Evolutionary conservation across 1,140 invertebrate species (phyloP).

Genomic region (Zaprionus kolodkinae): DNA sequence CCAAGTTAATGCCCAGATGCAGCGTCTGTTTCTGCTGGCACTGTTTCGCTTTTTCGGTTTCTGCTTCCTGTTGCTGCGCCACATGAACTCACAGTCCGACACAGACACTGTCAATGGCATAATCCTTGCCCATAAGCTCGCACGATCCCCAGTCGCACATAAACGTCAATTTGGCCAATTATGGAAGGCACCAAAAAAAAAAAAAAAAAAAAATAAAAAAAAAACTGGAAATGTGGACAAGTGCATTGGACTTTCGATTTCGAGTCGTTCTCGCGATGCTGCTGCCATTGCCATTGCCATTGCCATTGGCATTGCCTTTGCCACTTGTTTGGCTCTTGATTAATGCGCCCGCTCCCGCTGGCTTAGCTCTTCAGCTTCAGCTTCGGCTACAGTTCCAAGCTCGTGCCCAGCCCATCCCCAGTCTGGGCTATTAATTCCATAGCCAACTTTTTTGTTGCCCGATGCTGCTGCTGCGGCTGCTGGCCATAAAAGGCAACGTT

Average conservation of each 20-base stretch:
- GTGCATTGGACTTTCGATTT: constrained; percentile 78
- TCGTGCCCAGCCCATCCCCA: constrained; percentile 50
- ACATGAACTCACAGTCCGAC: neutral
- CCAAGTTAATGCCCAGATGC: constrained; percentile 50
- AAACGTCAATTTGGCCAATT: constrained; percentile 82
- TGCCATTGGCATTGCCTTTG: constrained; percentile 23
- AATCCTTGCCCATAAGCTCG: constrained; percentile 66
- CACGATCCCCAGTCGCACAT: constrained; percentile 59
- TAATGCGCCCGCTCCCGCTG: constrained; percentile 67
- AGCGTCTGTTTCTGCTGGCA: constrained; percentile 44
- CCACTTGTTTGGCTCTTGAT: constrained; percentile 61
- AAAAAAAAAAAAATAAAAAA: too few relatives aligned
- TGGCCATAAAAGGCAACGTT: constrained; percentile 74
- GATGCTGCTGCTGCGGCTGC: constrained; percentile 7
- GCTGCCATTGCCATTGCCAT: constrained; percentile 36
- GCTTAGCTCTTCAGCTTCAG: constrained; percentile 26
- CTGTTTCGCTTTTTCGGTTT: constrained; percentile 57
- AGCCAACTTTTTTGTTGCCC: constrained; percentile 25
- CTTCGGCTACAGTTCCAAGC: constrained; percentile 3
- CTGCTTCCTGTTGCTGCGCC: constrained; percentile 55
- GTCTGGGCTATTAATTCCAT: constrained; percentile 54
- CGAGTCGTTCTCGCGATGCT: constrained; percentile 26
- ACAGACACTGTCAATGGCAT: constrained; percentile 68
- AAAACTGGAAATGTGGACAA: constrained; percentile 47
- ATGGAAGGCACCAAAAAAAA: constrained; percentile 46